Evolutionary conservation across 53 echinoderm and acorn worm species (phyloP).

Genomic region (Zoroaster sp.): DNA sequence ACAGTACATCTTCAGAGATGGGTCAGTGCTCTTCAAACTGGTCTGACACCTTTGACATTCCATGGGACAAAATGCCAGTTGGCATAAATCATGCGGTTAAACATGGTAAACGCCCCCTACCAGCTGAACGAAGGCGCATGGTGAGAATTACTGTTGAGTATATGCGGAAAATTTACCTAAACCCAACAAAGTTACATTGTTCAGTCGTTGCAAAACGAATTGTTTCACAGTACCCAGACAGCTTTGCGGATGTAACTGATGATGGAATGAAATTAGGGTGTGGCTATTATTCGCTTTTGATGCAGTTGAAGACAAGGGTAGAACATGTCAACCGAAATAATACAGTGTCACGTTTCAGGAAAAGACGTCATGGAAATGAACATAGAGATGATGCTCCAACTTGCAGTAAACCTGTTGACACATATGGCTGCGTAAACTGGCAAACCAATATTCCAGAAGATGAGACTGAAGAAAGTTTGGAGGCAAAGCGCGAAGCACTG

Average conservation of each 20-base stretch:
- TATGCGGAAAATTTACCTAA: background rate
- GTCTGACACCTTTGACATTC: background rate
- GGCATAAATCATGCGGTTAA: background rate
- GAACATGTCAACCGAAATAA: constrained; percentile 27
- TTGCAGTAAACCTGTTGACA: constrained; percentile 3
- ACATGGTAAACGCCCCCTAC: constrained; percentile 14
- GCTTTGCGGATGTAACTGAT: constrained; percentile 14
- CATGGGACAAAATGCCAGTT: constrained; percentile 17
- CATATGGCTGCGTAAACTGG: constrained; percentile 38
- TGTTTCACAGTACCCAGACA: constrained; percentile 16
- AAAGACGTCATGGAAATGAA: background rate
- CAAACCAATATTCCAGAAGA: constrained; percentile 1
- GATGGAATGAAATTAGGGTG: constrained; percentile 23
- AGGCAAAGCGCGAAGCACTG: background rate
- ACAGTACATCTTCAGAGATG: background rate
- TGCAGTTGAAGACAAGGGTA: constrained; percentile 32
- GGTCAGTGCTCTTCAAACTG: background rate
- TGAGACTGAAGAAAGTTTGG: constrained; percentile 12
- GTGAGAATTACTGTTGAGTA: constrained; percentile 17
- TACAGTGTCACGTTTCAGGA: background rate
- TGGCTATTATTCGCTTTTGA: constrained; percentile 28
- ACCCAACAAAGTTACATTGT: background rate
- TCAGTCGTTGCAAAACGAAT: background rate
- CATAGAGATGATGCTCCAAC: background rate
- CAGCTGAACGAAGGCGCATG: constrained; percentile 28